Evolutionary conservation across 2,888 invertebrate genomes (phyloP), one percentile per base, ranked within the genome.

Genomic region (Pecten maximus): DNA sequence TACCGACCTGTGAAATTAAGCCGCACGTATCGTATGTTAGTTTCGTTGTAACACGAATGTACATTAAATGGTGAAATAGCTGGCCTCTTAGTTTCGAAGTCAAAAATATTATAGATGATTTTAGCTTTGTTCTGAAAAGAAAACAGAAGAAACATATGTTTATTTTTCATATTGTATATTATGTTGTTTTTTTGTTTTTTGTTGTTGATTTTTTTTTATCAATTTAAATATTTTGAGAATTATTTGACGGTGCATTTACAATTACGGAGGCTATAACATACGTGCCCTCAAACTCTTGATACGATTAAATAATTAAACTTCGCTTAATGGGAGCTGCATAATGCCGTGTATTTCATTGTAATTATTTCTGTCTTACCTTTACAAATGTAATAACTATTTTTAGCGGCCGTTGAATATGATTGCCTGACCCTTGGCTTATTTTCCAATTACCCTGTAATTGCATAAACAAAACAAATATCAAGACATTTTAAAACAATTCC

Each of bases 101-200:
- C 74, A 23, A 74, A 74, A 35, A 74, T 74, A 16, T 74, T 74
- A 74, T 74, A 74, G 28, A 35, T 74, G 12, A 74, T 74, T 74
- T 74, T 74, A 28, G 74, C 74, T 28, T 74, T 28, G 35, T 74
- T 74, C 74, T 74, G 74, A 74, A 74, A 74, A 74, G 74, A 12
- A n/a, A n/a, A n/a, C n/a, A n/a, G n/a, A 74, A 74, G 15, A 54
- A 16, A 54, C 23, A 54, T 54, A 10, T 23, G 3, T 54, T 12
- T 4, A 2, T 10, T 54, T 19, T 54, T 19, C 15, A 2, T 16
- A 23, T 19, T 3, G 50, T 54, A 54, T 10, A 19, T 10, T 54
- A 23, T 54, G 50, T 54, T 23, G 4, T 54, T 19, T 54, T n/a
- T n/a, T n/a, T n/a, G n/a, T n/a, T n/a, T n/a, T n/a, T n/a, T n/a